Evolutionary conservation across 2,113 vertebrate species (phyloP).

Genomic region (Brevimyrus niger): DNA sequence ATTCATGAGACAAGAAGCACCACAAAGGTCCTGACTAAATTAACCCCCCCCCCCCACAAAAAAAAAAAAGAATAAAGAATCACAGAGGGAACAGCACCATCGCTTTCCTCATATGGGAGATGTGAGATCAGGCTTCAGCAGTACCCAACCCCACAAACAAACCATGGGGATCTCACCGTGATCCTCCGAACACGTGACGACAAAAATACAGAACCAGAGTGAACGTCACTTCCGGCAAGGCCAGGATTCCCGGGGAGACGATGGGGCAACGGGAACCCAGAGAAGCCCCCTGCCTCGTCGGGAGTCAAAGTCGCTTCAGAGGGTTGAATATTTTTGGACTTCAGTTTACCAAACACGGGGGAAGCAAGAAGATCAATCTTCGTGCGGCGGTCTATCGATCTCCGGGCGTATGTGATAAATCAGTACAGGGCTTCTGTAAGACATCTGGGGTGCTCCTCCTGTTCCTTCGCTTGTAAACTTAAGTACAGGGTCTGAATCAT

Average conservation of each 20-base stretch:
- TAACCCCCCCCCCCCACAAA: not conserved
- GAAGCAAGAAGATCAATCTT: not conserved
- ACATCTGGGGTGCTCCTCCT: not conserved
- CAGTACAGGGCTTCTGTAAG: not conserved
- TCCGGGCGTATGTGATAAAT: not conserved
- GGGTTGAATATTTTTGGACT: not conserved
- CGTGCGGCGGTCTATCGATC: conserved; percentile 5
- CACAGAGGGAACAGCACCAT: not conserved
- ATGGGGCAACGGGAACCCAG: not conserved
- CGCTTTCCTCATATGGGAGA: not conserved
- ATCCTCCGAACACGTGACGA: not conserved
- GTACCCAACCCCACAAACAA: not conserved
- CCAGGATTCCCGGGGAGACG: not conserved
- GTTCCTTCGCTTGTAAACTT: not conserved
- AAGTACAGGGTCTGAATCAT: not conserved
- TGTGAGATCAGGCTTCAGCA: not conserved
- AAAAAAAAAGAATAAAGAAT: not conserved
- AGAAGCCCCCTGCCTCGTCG: not conserved
- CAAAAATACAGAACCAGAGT: not conserved
- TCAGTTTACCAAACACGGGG: not conserved
- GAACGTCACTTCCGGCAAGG: not conserved
- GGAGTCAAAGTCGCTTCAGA: not conserved
- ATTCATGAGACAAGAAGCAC: not conserved
- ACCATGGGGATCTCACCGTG: not conserved
- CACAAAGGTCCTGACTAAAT: not conserved